Evolutionary conservation across 2,797 vertebrate species (phyloP).

Genomic region (Diglossa cyanea): DNA sequence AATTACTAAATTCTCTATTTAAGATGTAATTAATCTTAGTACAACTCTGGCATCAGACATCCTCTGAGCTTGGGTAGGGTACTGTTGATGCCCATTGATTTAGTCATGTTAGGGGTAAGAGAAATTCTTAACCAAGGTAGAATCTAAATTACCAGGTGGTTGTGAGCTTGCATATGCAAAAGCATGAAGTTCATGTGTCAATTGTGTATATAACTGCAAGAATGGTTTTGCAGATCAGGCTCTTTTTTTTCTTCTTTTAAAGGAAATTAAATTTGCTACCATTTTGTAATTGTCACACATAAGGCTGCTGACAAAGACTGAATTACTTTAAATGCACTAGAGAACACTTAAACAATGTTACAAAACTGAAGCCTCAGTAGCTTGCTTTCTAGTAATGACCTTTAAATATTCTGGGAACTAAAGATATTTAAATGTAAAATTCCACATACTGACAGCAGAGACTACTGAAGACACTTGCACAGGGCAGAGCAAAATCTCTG

Average conservation of each 20-base stretch:
- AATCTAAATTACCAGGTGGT: background rate
- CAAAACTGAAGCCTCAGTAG: background rate
- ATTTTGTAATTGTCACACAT: background rate
- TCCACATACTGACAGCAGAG: background rate
- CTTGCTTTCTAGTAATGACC: background rate
- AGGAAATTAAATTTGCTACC: background rate
- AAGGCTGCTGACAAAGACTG: background rate
- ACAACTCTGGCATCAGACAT: background rate
- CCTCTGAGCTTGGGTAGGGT: background rate
- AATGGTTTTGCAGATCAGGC: background rate
- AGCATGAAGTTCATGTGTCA: background rate
- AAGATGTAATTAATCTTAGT: background rate
- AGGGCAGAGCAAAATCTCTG: background rate
- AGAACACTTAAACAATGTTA: background rate
- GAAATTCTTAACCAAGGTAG: background rate
- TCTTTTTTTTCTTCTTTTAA: background rate
- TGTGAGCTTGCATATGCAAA: background rate
- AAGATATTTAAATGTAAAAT: background rate
- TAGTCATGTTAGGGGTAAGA: background rate
- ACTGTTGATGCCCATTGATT: background rate
- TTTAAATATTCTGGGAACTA: background rate
- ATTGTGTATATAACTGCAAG: background rate
- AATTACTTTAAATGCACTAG: background rate
- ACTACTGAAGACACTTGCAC: background rate
- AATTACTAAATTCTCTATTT: background rate